Percentiles rank a stretch among this genome's conserved stretches.
These are phyloP conservation scores for Pseudomyrmex concolor DNA, from an alignment of 1,140 invertebrate genomes.

Conservation along the genomic window DNA sequence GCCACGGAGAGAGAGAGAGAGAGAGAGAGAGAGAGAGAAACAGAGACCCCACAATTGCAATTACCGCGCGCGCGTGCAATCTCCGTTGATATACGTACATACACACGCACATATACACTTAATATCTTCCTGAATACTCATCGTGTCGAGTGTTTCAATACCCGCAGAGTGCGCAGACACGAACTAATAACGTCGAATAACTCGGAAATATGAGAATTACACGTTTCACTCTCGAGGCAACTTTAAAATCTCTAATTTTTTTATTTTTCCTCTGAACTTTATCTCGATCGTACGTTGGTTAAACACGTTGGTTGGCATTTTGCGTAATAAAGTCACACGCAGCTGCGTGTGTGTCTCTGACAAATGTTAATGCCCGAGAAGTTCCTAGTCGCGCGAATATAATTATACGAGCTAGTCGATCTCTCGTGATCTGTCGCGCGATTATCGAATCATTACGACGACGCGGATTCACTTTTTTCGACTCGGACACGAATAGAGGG, in stretches of 20 bases:
- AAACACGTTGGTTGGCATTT: slow-evolving; percentile 37
- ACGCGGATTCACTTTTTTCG: slow-evolving; percentile 17
- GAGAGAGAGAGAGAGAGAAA: slow-evolving; percentile 1
- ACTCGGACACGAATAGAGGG: neutral
- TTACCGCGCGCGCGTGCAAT: slow-evolving; percentile 38
- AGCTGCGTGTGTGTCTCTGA: neutral
- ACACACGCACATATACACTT: too few species aligned
- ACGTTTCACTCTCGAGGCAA: too few species aligned
- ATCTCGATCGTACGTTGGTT: neutral
- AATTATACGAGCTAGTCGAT: neutral
- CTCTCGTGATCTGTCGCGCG: neutral
- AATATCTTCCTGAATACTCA: slow-evolving; percentile 49
- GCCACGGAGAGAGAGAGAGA: neutral
- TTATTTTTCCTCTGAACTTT: neutral
- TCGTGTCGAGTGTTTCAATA: neutral
- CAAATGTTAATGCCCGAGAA: neutral
- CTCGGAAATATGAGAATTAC: neutral
- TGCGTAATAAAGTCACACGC: slow-evolving; percentile 57
- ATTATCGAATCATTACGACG: slow-evolving; percentile 28
- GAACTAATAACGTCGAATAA: neutral
- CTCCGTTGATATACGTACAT: neutral
- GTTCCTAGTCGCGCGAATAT: slow-evolving; percentile 15
- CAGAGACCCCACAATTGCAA: slow-evolving; percentile 40
- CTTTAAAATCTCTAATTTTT: neutral
- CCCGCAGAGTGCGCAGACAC: neutral